Conservation (phyloP, 2,797 vertebrate genomes). For the Anabacerthia variegaticeps region DNA sequence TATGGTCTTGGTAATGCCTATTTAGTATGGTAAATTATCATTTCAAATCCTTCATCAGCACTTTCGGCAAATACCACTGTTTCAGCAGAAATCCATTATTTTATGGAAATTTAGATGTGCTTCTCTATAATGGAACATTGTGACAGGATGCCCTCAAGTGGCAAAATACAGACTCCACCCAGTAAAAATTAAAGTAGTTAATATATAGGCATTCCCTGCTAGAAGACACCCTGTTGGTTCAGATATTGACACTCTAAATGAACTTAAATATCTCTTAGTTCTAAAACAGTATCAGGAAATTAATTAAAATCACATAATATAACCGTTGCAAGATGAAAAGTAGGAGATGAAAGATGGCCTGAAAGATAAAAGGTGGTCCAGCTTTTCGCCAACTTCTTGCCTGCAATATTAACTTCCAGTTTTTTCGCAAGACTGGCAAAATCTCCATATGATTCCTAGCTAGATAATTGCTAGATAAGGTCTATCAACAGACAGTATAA, state of each 20-base stretch:
- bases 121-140: constrained; percentile 61
- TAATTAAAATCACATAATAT: neutral
- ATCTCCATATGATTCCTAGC: neutral
- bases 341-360: neutral
- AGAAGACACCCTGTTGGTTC: neutral
- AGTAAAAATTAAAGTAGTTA: constrained; percentile 28
- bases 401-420: neutral
- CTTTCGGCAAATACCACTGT: constrained; percentile 27
- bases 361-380: neutral
- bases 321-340: neutral
- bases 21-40: constrained; percentile 50
- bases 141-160: constrained; percentile 82
- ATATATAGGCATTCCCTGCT: neutral
- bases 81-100: constrained; percentile 1
- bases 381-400: neutral
- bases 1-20: constrained; percentile 35
- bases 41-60: constrained; percentile 31
- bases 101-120: constrained; percentile 1
- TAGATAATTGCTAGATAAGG: neutral
- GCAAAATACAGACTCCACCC: constrained; percentile 73
- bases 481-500: neutral
- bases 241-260: neutral
- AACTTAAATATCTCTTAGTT: neutral
- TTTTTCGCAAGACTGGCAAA: neutral
- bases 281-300: neutral